Percentiles rank a stretch among this genome's conserved stretches.
phyloP scores from a whole-genome alignment of 2,113 vertebrate species.

The Clarias magur region DNA sequence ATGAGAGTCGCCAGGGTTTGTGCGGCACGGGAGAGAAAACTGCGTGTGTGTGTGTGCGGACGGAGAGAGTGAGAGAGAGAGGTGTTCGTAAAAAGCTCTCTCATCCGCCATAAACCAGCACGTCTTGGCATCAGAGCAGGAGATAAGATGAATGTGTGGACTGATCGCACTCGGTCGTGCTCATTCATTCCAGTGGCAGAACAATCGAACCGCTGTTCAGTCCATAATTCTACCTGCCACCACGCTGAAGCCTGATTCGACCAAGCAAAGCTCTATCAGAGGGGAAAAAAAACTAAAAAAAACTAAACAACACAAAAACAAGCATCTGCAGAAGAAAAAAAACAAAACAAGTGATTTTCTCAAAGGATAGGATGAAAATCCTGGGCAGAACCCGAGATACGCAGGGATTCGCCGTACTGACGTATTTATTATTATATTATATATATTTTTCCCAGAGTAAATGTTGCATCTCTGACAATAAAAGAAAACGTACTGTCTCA shows the following conservation, averaged over 20 bases:
- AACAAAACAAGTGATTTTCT: not conserved
- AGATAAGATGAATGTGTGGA: conserved; percentile 53
- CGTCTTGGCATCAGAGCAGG: conserved; percentile 38
- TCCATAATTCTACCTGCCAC: conserved; percentile 37
- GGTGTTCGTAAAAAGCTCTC: conserved; percentile 3
- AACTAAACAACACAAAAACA: not conserved
- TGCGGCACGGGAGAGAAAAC: not conserved
- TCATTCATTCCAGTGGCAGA: conserved; percentile 51
- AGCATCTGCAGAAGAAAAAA: no score
- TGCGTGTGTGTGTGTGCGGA: not conserved
- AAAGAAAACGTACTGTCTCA: not conserved
- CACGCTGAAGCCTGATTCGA: conserved; percentile 2
- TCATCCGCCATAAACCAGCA: conserved; percentile 30
- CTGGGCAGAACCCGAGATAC: not conserved
- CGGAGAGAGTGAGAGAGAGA: conserved; percentile 10
- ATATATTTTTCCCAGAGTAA: no score
- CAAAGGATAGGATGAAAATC: not conserved
- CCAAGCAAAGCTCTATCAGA: conserved; percentile 14
- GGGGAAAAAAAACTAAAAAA: not conserved
- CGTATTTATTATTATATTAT: not conserved
- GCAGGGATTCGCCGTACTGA: not conserved
- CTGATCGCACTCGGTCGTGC: conserved; percentile 41
- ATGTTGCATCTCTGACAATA: not conserved
- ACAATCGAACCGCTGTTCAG: conserved; percentile 45
- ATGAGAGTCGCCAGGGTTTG: conserved; percentile 24